phyloP scores from a whole-genome alignment of 1,140 invertebrate species.

The Centruroides sculpturatus region DNA sequence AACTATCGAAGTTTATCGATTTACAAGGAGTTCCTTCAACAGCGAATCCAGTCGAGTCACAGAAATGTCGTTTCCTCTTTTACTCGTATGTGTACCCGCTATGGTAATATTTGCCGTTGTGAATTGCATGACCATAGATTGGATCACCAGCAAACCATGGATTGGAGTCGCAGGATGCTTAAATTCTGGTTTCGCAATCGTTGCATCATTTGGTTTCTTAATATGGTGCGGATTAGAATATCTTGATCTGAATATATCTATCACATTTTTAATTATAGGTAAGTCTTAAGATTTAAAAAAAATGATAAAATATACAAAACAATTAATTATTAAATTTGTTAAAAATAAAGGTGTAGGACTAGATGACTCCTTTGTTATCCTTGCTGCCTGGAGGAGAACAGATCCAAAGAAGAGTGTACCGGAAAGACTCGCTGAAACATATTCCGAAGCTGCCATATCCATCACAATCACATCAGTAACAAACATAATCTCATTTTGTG shows the following conservation, averaged over 20 bases:
- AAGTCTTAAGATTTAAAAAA: constrained; percentile 30
- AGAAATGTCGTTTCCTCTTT: constrained; percentile 69
- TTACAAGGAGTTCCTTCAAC: too few relatives aligned
- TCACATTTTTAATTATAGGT: constrained; percentile 90
- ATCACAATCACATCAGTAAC: constrained; percentile 97
- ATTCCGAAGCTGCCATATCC: constrained; percentile 90
- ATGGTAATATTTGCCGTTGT: constrained; percentile 60
- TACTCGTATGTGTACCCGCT: constrained; percentile 64
- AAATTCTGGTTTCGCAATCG: constrained; percentile 73
- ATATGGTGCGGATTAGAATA: constrained; percentile 80
- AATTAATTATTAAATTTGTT: too few relatives aligned
- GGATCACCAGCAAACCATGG: constrained; percentile 74
- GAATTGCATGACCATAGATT: constrained; percentile 59
- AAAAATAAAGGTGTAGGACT: constrained; percentile 69
- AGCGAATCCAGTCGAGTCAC: constrained; percentile 30
- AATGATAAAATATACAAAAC: too few relatives aligned
- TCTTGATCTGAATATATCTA: constrained; percentile 86
- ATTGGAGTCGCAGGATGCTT: constrained; percentile 75
- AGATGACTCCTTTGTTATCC: constrained; percentile 92
- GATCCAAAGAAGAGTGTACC: constrained; percentile 60
- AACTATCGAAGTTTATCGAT: too few relatives aligned
- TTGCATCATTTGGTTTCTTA: constrained; percentile 72
- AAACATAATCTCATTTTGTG: constrained; percentile 89
- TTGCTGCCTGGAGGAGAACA: constrained; percentile 80
- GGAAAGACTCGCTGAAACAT: constrained; percentile 66